Conservation (phyloP, 2,113 vertebrate species). For the Semicossyphus pulcher region DNA sequence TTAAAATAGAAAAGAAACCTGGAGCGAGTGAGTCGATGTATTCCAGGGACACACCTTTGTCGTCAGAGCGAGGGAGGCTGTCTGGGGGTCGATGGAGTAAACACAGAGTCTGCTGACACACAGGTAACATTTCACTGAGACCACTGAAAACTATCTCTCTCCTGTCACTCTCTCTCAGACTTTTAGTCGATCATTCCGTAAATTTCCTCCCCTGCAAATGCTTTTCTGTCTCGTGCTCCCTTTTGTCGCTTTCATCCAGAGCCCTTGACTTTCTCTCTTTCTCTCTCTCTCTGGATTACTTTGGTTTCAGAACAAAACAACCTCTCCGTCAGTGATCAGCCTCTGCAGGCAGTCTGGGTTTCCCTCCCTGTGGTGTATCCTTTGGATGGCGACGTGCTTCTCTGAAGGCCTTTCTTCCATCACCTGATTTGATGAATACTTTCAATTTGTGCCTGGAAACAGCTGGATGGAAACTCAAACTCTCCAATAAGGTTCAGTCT, state of each 20-base stretch:
- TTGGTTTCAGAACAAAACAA: too few relatives aligned
- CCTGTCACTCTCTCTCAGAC: background rate
- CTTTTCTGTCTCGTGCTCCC: background rate
- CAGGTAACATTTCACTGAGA: too few relatives aligned
- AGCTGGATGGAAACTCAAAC: too few relatives aligned
- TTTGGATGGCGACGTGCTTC: too few relatives aligned
- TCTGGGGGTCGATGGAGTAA: background rate
- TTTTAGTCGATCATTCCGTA: background rate
- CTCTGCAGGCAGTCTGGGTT: background rate
- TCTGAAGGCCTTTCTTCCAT: too few relatives aligned
- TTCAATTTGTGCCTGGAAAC: too few relatives aligned
- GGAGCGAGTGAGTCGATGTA: too few relatives aligned
- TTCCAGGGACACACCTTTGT: too few relatives aligned
- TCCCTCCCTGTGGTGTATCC: background rate
- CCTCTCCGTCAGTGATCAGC: background rate
- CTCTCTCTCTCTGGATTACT: background rate
- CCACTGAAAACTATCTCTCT: conserved; percentile 1
- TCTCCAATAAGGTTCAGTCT: too few relatives aligned
- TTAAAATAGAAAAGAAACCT: background rate
- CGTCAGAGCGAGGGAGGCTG: too few relatives aligned
- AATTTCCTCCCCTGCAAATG: background rate
- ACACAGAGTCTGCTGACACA: background rate
- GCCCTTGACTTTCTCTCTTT: background rate
- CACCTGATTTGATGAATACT: too few relatives aligned
- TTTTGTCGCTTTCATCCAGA: background rate